Evolutionary conservation across 2,797 vertebrate genomes (phyloP), one percentile per base, ranked within the genome.

Genomic region (Parambassis ranga): DNA sequence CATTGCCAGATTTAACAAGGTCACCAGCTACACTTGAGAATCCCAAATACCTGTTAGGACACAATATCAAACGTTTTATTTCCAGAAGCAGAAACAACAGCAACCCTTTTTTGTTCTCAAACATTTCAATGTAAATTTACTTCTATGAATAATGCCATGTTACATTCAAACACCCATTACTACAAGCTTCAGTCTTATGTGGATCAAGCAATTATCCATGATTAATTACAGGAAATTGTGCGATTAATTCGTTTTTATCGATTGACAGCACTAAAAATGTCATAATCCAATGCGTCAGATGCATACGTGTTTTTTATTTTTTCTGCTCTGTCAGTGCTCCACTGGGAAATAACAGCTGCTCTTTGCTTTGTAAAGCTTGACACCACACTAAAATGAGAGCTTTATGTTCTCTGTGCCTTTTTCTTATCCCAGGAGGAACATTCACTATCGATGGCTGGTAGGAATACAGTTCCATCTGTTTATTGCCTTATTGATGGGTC

Each of bases 261-360:
- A n/a, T n/a, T n/a, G n/a, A n/a, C n/a, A n/a, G n/a, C n/a, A n/a
- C n/a, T n/a, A n/a, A 5, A 30, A 36, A 58, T 57, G 51, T 64
- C 19, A 47, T 66, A 57, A 70, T 76, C 52, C 60, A 51, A 9
- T 46, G 39, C 52, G 16, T 57, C 63, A 57, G 51, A 69, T 52
- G 70, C 38, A 66, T 63, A 32, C 41, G 47, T 60, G 47, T 48
- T 53, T 62, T 57, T 62, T n/a, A n/a, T n/a, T 61, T 71, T 46
- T 20, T 10, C 44, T n/a, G n/a, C n/a, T n/a, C 42, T 53, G 53
- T 65, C 79, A 53, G 28, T 11, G 52, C 43, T 77, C 79, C 64
- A 23, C 27, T 11, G 83, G 81, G 82, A 90, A 88, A 88, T 87
- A 83, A 86, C 31, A 77, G 58, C 70, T 72, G 65, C 73, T 74